phyloP scores from a whole-genome alignment of 2,113 vertebrate genomes.

The Phoxinus phoxinus region DNA sequence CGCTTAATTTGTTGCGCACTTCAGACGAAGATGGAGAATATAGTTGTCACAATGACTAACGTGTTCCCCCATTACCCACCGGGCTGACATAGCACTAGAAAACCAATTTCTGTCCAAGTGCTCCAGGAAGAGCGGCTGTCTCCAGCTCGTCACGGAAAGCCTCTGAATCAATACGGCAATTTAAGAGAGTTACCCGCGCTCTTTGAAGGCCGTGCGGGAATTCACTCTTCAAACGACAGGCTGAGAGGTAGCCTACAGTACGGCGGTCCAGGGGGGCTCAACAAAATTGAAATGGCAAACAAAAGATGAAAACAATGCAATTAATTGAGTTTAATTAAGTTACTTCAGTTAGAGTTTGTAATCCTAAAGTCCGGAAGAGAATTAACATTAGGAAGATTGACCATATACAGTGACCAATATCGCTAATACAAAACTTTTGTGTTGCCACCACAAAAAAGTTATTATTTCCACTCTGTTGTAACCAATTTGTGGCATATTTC shows the following conservation, averaged over 20 bases:
- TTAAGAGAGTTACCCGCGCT: neutral
- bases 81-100: constrained; percentile 57
- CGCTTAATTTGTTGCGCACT: constrained; percentile 65
- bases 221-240: neutral
- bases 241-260: neutral
- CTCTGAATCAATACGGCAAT: constrained; percentile 56
- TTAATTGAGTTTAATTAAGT: neutral
- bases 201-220: neutral
- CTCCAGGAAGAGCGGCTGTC: constrained; percentile 15
- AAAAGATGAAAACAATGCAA: neutral
- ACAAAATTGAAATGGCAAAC: neutral
- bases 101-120: constrained; percentile 49
- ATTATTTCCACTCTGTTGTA: neutral
- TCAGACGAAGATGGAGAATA: constrained; percentile 60
- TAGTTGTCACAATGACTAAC: constrained; percentile 64
- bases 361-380: neutral
- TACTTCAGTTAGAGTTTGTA: neutral
- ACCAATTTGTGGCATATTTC: neutral
- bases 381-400: neutral
- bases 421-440: no score
- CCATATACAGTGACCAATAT: no score
- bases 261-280: neutral
- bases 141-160: constrained; percentile 35
- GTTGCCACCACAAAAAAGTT: no score
- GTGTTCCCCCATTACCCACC: constrained; percentile 49